Evolutionary conservation across 2,888 invertebrate species (phyloP).

Genomic region (Calliphora vomitoria): DNA sequence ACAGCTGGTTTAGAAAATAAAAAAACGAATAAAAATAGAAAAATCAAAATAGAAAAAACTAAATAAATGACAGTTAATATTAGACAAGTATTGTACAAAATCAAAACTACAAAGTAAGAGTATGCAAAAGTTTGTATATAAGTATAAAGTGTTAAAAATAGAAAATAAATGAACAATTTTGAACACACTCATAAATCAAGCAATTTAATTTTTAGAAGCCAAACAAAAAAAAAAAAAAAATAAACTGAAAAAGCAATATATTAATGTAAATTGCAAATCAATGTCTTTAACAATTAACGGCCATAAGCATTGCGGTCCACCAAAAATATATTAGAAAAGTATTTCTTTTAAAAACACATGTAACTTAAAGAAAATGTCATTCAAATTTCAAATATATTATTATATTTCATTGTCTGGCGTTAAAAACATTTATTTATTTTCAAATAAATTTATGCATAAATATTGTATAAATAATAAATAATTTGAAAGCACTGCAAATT

Average conservation of each 20-base stretch:
- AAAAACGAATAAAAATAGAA: neutral
- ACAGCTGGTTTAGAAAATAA: neutral
- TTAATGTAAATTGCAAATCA: constrained; percentile 51
- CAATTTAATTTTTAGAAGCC: constrained; percentile 2
- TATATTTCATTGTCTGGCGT: constrained; percentile 4
- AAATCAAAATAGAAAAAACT: neutral
- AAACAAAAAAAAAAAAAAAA: neutral
- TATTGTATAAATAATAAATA: constrained; percentile 26
- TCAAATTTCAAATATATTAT: constrained; percentile 38
- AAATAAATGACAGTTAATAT: constrained; percentile 51
- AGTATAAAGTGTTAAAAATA: constrained; percentile 8
- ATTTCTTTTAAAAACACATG: constrained; percentile 44
- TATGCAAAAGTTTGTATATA: constrained; percentile 6
- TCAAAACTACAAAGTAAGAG: neutral
- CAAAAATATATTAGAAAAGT: constrained; percentile 20
- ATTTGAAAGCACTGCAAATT: constrained; percentile 32
- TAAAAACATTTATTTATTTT: constrained; percentile 45
- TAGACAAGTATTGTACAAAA: constrained; percentile 2
- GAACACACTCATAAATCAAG: constrained; percentile 23
- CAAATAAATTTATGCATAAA: constrained; percentile 15
- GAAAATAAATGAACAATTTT: neutral
- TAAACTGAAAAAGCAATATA: neutral
- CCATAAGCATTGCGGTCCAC: neutral
- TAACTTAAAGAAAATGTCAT: constrained; percentile 46
- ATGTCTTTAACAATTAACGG: constrained; percentile 58